These are phyloP conservation scores for Pogonomyrmex californicus DNA, from an alignment of 1,140 invertebrate species.

Conservation along the genomic window DNA sequence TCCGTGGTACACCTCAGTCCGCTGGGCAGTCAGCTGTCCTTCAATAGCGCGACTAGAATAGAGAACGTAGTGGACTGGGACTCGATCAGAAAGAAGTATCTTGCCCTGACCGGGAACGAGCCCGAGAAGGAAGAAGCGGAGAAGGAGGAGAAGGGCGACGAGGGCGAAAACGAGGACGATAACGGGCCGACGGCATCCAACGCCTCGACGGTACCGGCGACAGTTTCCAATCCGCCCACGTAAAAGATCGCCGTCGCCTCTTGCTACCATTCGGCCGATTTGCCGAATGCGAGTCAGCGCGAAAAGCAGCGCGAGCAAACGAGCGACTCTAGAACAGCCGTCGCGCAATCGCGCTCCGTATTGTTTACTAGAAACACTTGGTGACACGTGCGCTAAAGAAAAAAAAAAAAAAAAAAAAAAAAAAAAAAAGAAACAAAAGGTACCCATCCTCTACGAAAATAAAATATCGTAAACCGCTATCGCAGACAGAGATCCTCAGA, in stretches of 20 bases:
- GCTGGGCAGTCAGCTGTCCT: conserved; percentile 93
- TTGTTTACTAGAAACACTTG: conserved; percentile 27
- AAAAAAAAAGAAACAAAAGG: background rate
- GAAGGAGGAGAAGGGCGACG: conserved; percentile 87
- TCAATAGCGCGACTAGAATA: conserved; percentile 91
- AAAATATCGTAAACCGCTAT: conserved; percentile 26
- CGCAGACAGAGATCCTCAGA: conserved; percentile 25
- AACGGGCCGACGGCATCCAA: conserved; percentile 79
- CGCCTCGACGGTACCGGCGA: conserved; percentile 77
- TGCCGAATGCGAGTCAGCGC: background rate
- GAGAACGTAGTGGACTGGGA: conserved; percentile 97
- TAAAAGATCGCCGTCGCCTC: conserved; percentile 63
- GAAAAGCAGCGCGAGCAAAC: conserved; percentile 32
- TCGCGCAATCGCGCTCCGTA: conserved; percentile 12
- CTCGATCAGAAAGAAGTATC: conserved; percentile 95
- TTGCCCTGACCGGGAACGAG: conserved; percentile 91
- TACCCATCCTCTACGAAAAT: background rate
- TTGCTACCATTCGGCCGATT: background rate
- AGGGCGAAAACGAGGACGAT: conserved; percentile 85
- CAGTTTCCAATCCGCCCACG: conserved; percentile 77
- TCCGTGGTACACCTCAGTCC: conserved; percentile 93
- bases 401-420: too few relatives aligned
- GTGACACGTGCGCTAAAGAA: conserved; percentile 14
- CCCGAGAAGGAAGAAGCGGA: conserved; percentile 88
- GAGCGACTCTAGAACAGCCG: conserved; percentile 9